A percentile compares a stretch with the other conserved stretches of the same genome.
phyloP scores from a whole-genome alignment of 2,797 vertebrate genomes.

The Bradypodion ventrale region DNA sequence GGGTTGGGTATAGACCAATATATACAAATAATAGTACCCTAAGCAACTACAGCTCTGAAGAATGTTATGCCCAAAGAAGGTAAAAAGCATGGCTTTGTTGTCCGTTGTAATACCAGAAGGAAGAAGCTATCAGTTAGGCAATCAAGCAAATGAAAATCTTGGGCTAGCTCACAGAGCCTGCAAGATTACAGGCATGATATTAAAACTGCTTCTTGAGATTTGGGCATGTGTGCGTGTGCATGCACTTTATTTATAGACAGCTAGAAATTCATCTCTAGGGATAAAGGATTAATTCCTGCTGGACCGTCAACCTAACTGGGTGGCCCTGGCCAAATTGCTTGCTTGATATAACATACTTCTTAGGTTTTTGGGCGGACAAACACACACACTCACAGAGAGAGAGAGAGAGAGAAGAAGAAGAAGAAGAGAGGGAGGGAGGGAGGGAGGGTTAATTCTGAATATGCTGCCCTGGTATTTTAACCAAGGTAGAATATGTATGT shows the following conservation, averaged over 20 bases:
- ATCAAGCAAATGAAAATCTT: constrained; percentile 34
- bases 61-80: constrained; percentile 38
- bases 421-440: too few relatives aligned
- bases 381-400: too few relatives aligned
- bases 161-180: constrained; percentile 8
- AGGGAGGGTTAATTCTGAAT: background rate
- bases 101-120: constrained; percentile 20
- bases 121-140: constrained; percentile 40
- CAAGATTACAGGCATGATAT: constrained; percentile 23
- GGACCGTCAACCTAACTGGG: background rate
- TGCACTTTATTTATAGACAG: constrained; percentile 19
- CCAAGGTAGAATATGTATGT: background rate
- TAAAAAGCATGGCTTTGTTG: constrained; percentile 26
- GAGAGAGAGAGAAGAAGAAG: too few relatives aligned
- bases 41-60: constrained; percentile 18
- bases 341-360: background rate
- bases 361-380: background rate
- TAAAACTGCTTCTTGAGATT: constrained; percentile 4
- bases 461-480: background rate
- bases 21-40: constrained; percentile 19
- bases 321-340: background rate
- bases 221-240: background rate
- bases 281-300: constrained; percentile 15
- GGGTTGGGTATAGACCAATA: background rate
- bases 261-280: constrained; percentile 3